A percentile compares a stretch with the other conserved stretches of the same genome.
Evolutionary conservation across 92 coral and sea anemone genomes (phyloP).

Genomic region (Diadumene lineata): DNA sequence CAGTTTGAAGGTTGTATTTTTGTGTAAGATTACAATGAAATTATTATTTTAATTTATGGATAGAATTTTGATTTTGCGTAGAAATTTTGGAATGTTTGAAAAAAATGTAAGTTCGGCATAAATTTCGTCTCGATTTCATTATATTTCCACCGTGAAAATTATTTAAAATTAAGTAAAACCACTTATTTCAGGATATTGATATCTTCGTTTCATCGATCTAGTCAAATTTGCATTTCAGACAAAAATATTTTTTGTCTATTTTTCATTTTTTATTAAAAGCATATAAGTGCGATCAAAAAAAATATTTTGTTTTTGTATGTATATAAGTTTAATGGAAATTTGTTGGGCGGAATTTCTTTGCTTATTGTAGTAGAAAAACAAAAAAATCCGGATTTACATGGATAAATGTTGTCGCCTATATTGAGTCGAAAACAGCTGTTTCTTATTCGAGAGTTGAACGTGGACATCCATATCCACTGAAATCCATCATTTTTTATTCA

Average conservation of each 20-base stretch:
- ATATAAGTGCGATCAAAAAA: too few relatives aligned
- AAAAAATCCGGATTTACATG: too few relatives aligned
- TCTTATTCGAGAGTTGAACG: neutral
- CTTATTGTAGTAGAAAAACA: too few relatives aligned
- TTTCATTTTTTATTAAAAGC: too few relatives aligned
- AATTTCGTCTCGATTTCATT: too few relatives aligned
- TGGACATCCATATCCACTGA: neutral
- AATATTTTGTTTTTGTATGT: too few relatives aligned
- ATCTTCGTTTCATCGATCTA: neutral
- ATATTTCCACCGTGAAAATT: too few relatives aligned
- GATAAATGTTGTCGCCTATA: neutral
- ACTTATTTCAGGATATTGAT: neutral
- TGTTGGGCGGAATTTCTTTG: too few relatives aligned
- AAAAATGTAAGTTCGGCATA: neutral
- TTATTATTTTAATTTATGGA: neutral
- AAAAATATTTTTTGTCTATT: too few relatives aligned
- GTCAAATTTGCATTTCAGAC: neutral
- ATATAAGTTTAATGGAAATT: too few relatives aligned
- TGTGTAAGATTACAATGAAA: neutral
- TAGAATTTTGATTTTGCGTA: neutral
- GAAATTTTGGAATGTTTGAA: neutral
- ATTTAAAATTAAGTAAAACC: too few relatives aligned
- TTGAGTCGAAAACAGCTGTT: neutral
- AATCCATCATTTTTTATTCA: neutral
- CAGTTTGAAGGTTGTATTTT: neutral